Evolutionary conservation across 2,797 vertebrate species (phyloP).

Genomic region (Sylvia borin): DNA sequence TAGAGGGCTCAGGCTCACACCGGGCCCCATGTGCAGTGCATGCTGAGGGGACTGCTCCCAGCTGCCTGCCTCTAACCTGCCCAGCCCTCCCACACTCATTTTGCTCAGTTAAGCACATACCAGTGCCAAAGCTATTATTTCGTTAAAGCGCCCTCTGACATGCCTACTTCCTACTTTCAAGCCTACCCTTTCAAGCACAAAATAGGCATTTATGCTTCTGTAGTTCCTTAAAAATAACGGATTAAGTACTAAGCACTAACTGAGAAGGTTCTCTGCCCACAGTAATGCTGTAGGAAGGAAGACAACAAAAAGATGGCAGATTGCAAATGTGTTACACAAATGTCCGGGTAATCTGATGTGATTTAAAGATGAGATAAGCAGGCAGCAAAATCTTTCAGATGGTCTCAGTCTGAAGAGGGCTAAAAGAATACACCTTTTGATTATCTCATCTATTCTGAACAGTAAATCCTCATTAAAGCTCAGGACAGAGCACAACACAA

Average conservation of each 20-base stretch:
- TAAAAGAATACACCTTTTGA: not conserved
- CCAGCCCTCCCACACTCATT: not conserved
- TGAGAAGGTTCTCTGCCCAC: not conserved
- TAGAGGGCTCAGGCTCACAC: not conserved
- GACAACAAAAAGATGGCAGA: not conserved
- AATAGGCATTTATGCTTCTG: not conserved
- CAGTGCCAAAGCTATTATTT: not conserved
- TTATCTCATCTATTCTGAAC: not conserved
- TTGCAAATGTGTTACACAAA: not conserved
- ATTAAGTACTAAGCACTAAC: not conserved
- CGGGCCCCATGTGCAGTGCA: accelerated
- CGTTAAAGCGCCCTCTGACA: not conserved
- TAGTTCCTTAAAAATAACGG: not conserved
- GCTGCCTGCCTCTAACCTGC: not conserved
- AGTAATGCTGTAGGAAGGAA: not conserved
- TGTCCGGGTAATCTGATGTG: not conserved
- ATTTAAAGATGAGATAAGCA: not conserved
- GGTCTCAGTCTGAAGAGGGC: not conserved
- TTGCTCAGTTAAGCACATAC: not conserved
- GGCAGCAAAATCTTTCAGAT: not conserved
- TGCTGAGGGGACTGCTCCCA: not conserved
- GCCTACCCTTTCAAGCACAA: not conserved
- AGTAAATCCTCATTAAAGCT: not conserved
- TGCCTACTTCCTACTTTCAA: not conserved
- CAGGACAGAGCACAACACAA: not conserved